A percentile compares a stretch with the other conserved stretches of the same genome.
These are phyloP conservation scores for Tragelaphus buxtoni DNA, from an alignment of 2,113 vertebrate species.

Conservation along the genomic window DNA sequence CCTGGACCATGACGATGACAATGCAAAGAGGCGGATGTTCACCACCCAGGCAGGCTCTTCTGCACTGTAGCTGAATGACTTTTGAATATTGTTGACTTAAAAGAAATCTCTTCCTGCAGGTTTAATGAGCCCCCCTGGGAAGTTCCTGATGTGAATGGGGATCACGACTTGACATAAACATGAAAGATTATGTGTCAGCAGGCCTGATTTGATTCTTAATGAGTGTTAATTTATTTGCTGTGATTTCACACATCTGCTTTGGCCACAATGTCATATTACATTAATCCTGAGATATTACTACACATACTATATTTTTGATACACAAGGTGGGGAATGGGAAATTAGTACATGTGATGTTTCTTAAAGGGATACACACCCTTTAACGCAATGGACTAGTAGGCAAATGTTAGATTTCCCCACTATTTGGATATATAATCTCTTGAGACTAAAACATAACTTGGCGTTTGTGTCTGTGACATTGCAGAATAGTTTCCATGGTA, in stretches of 20 bases:
- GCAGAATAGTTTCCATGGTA: neutral
- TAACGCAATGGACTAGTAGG: neutral
- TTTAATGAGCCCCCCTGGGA: conserved; percentile 62
- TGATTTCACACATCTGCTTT: conserved; percentile 59
- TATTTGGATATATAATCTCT: neutral
- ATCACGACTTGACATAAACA: conserved; percentile 55
- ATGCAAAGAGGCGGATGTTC: neutral
- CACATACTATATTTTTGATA: conserved; percentile 7
- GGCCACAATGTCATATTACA: conserved; percentile 45
- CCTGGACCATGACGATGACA: conserved; percentile 21
- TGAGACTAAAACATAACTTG: neutral
- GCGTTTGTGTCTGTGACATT: neutral
- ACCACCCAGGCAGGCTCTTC: neutral
- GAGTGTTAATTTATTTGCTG: conserved; percentile 57
- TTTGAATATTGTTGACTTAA: conserved; percentile 40
- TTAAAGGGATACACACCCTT: conserved; percentile 10
- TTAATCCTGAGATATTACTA: conserved; percentile 51
- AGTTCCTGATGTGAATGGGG: conserved; percentile 53
- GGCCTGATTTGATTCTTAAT: conserved; percentile 55
- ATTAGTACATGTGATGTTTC: neutral
- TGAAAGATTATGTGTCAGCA: conserved; percentile 46
- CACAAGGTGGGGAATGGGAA: neutral
- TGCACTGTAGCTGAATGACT: conserved; percentile 22
- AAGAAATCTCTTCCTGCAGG: conserved; percentile 48
- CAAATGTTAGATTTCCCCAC: neutral